Percentiles rank a stretch among this genome's conserved stretches.
Evolutionary conservation across 37 sponge, comb jelly and placozoan genomes (phyloP).

Genomic region (Amphimedon queenslandica): DNA sequence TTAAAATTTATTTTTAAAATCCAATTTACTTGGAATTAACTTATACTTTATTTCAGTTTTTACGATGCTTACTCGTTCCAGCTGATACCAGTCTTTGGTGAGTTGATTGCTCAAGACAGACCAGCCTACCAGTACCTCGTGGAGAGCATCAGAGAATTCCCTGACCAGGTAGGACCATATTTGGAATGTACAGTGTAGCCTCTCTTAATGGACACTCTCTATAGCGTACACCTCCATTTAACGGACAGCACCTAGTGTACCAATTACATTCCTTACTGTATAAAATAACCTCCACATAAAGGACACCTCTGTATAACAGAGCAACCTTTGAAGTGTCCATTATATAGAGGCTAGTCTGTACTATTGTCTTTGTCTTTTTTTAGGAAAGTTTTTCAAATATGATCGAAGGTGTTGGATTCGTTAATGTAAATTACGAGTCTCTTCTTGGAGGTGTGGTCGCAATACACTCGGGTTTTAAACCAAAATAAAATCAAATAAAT

Average conservation of each 20-base stretch:
- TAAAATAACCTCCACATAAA: no score
- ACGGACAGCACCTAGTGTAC: no score
- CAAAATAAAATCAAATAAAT: not conserved
- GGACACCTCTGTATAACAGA: no score
- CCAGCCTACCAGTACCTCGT: slow-evolving; percentile 75
- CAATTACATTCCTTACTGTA: no score
- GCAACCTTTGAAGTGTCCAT: no score
- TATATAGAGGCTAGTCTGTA: no score
- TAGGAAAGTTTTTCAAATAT: slow-evolving; percentile 45
- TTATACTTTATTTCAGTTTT: slow-evolving; percentile 15
- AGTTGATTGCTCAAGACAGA: slow-evolving; percentile 62
- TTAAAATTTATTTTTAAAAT: no score
- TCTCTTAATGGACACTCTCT: no score
- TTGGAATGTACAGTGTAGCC: no score
- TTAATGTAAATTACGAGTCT: slow-evolving; percentile 23
- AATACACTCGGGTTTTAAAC: slow-evolving; percentile 73
- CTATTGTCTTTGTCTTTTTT: not conserved
- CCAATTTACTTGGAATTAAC: no score
- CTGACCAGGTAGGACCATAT: slow-evolving; percentile 37
- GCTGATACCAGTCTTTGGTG: slow-evolving; percentile 69
- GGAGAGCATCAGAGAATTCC: slow-evolving; percentile 76
- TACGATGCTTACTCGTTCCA: slow-evolving; percentile 63
- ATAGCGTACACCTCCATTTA: no score
- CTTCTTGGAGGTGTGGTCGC: slow-evolving; percentile 52
- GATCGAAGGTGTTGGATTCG: slow-evolving; percentile 56